Evolutionary conservation across 2,797 vertebrate species (phyloP), one percentile per base, ranked within the genome.

Genomic region (Phaenicophaeus curvirostris): DNA sequence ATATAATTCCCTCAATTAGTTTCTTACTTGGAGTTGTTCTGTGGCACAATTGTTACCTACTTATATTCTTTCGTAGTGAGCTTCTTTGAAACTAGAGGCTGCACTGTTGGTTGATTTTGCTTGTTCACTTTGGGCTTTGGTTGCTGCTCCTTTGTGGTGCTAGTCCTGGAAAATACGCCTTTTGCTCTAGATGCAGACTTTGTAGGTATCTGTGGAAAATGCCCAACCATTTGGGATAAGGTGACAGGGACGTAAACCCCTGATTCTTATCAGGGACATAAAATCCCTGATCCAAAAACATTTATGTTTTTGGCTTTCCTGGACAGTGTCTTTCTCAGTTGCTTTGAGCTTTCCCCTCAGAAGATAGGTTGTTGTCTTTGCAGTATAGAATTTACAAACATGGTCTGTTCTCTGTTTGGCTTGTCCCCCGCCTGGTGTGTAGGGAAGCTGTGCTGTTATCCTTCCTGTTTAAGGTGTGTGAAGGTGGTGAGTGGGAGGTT

Each of bases 401-500:
- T 16, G 17, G 12, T 59, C 83, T 68, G 1, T 87, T 87, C 84
- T 76, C 30, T 58, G 10, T 35, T 65, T 39, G 31, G 42, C 23
- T 51, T 84, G 41, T 51, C 41, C 28, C 28, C 17, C 78, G 67
- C 35, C 1, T 5, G 50, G 21, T 35, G 30, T 21, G 35, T 76
- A 74, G 76, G 87, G 92, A 85, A 73, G 87, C 69, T 79, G 54
- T 93, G 54, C 61, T 91, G 75, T 93, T 93, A 71, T 28, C 61
- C 78, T 87, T 96, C 68, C 81, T 73, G 33, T 83, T 92, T 55
- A 85, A 86, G 85, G 87, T 88, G 67, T 68, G 54, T 87, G 88
- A 91, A 91, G 87, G 87, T 90, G 94, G 61, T 53, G 76, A 92
- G 95, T 94, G 68, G 94, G 94, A 93, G 37, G 63, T 53, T 94